Evolutionary conservation across 2,113 vertebrate species (phyloP), one percentile per base, ranked within the genome.

Genomic region (Coturnix japonica): DNA sequence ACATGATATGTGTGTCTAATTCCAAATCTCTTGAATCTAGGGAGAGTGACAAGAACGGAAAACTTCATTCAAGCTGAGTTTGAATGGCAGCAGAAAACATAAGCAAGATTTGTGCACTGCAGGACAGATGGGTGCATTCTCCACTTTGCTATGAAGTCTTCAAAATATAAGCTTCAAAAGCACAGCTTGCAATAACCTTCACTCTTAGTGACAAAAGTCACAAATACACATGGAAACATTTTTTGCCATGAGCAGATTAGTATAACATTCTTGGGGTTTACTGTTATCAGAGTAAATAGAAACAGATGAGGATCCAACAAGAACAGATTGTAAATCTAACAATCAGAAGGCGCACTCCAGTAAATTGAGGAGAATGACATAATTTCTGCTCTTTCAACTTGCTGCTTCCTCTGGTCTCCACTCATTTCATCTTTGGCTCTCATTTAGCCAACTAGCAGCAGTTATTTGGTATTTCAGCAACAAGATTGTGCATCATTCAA

Each of bases 291-390:
- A 70, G 47, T 77, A 89, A 91, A 87, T 1, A 94, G 60, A 89
- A 91, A 83, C 81, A 94, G 60, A 94, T 91, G 83, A 81, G 72
- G 33, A 80, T 75, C 28, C 69, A 75, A 57, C 75, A 81, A 31
- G 25, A 80, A 3, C 41, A 87, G 60, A 56, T 57, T 77, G 51
- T 82, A 93, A 94, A 93, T 90, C 66, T 43, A 85, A 78, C 49
- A 57, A 35, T 47, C 78, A 71, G 64, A 85, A 87, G 30, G 75
- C 71, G n/a, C 4, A 26, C 33, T 70, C 41, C 44, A 73, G 26
- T 57, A 87, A 72, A 61, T 19, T 81, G 30, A 72, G 35, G 13
- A 77, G 33, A 47, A 51, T 73, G 18, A 23, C 13, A 65, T 13
- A 66, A 39, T 56, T 89, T 66, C 74, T 85, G n/a, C 28, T 46